Percentiles rank a stretch among this genome's conserved stretches.
These are phyloP conservation scores for Habrosyne pyritoides DNA, from an alignment of 2,888 invertebrate species.

Conservation along the genomic window DNA sequence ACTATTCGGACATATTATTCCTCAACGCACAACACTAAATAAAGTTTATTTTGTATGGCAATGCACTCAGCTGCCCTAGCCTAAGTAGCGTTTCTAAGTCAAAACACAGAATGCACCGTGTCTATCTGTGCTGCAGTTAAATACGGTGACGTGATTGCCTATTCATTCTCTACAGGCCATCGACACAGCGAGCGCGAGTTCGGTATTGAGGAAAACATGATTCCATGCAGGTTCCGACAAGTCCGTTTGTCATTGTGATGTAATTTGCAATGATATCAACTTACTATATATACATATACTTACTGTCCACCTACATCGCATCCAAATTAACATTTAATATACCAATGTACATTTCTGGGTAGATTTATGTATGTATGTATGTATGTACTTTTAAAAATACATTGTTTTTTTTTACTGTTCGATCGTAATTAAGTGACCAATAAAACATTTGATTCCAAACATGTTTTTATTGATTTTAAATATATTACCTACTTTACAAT, in stretches of 20 bases:
- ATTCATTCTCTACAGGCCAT: slow-evolving; percentile 13
- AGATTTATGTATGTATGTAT: neutral
- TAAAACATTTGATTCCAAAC: slow-evolving; percentile 1
- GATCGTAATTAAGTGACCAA: too few relatives aligned
- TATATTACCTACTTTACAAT: neutral
- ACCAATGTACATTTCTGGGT: neutral
- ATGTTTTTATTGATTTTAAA: neutral
- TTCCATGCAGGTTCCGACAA: slow-evolving; percentile 39
- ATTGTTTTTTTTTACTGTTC: too few relatives aligned
- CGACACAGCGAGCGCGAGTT: slow-evolving; percentile 10
- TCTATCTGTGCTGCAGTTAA: slow-evolving; percentile 2
- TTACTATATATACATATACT: neutral
- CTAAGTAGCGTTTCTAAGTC: slow-evolving; percentile 9
- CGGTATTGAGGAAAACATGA: slow-evolving; percentile 27
- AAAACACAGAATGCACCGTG: slow-evolving; percentile 24
- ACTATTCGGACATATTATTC: too few relatives aligned
- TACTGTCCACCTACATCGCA: neutral
- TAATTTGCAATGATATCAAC: slow-evolving; percentile 13
- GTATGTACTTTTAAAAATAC: too few relatives aligned
- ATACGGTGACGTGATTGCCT: slow-evolving; percentile 18
- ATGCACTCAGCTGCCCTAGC: neutral
- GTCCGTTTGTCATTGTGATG: slow-evolving; percentile 27
- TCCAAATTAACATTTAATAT: neutral
- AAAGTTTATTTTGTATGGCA: neutral
- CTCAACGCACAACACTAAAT: neutral